These are phyloP conservation scores for Pollenia amentaria DNA, from an alignment of 2,888 invertebrate genomes.

Conservation along the genomic window DNA sequence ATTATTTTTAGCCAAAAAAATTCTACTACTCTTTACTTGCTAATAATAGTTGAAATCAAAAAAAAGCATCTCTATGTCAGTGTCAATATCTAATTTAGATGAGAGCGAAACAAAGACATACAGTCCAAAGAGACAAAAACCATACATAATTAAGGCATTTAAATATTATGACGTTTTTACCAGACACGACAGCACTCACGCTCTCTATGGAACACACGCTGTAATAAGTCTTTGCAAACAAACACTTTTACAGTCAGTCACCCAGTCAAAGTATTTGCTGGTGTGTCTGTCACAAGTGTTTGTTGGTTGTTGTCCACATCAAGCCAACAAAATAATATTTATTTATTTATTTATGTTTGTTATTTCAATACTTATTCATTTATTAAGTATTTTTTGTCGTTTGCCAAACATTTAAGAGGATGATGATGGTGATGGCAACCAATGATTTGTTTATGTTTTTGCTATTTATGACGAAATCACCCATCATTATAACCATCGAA, in stretches of 20 bases:
- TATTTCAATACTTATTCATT: background rate
- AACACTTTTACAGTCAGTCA: conserved; percentile 34
- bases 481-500: conserved; percentile 55
- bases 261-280: conserved; percentile 1
- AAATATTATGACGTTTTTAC: conserved; percentile 47
- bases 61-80: conserved; percentile 23
- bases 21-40: background rate
- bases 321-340: conserved; percentile 36
- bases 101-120: background rate
- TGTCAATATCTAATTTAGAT: conserved; percentile 37
- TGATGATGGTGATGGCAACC: conserved; percentile 46
- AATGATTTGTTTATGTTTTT: conserved; percentile 61
- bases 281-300: conserved; percentile 16
- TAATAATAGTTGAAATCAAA: background rate
- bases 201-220: background rate
- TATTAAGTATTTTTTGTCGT: background rate
- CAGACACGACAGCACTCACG: background rate
- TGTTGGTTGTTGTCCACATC: conserved; percentile 36
- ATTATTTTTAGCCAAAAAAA: background rate
- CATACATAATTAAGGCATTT: conserved; percentile 61
- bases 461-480: conserved; percentile 67
- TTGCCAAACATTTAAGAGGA: conserved; percentile 51
- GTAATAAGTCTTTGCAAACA: background rate
- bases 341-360: conserved; percentile 16
- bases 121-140: background rate